Evolutionary conservation across 1,140 invertebrate species (phyloP).

Genomic region (Manduca sexta): DNA sequence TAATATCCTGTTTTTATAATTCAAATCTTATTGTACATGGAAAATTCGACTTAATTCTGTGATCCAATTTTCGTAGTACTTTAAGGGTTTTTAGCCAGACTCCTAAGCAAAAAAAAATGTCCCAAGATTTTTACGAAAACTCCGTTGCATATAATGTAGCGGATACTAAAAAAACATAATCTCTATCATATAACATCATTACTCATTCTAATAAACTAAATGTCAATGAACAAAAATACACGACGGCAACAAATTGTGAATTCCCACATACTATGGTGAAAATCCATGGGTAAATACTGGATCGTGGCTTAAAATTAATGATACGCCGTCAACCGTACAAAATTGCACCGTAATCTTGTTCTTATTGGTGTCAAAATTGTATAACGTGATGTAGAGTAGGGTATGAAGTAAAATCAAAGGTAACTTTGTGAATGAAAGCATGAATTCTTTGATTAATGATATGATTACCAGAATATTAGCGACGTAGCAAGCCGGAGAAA

Average conservation of each 20-base stretch:
- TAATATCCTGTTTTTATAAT: too few relatives aligned
- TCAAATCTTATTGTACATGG: too few relatives aligned
- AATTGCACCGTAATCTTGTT: conserved; percentile 16
- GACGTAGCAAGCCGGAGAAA: conserved; percentile 9
- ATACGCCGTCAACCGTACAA: conserved; percentile 20
- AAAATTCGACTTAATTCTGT: too few relatives aligned
- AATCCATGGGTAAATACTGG: conserved; percentile 66
- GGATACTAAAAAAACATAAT: too few relatives aligned
- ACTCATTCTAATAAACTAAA: conserved; percentile 54
- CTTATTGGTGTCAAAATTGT: conserved; percentile 19
- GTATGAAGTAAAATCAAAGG: conserved; percentile 50
- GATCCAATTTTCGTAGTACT: too few relatives aligned
- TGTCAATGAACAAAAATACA: conserved; percentile 69
- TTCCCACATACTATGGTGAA: conserved; percentile 68
- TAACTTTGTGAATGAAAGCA: conserved; percentile 53
- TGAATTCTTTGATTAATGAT: conserved; percentile 68
- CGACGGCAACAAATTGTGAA: conserved; percentile 67
- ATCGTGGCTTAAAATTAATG: conserved; percentile 55
- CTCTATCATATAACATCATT: conserved; percentile 35
- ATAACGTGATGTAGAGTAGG: not conserved
- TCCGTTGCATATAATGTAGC: too few relatives aligned
- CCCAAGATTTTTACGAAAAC: too few relatives aligned
- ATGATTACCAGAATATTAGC: conserved; percentile 52
- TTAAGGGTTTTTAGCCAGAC: too few relatives aligned
- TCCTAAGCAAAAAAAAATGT: too few relatives aligned